phyloP scores from a whole-genome alignment of 2,797 vertebrate genomes.

The Eptatretus atami region DNA sequence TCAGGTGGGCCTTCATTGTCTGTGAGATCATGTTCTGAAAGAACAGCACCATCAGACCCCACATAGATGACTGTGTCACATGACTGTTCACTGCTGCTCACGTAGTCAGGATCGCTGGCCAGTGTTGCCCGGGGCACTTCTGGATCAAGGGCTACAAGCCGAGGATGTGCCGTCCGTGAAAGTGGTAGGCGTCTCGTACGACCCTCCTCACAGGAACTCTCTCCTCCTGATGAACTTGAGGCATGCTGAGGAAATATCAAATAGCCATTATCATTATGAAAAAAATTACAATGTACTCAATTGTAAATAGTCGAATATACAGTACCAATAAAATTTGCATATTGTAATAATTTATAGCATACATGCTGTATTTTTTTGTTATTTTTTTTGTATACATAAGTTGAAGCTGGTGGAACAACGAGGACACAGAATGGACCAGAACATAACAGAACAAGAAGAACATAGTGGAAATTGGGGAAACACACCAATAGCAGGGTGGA shows the following conservation, averaged over 20 bases:
- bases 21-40: conserved; percentile 35
- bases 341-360: no score
- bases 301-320: not conserved
- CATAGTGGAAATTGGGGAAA: no score
- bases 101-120: conserved; percentile 46
- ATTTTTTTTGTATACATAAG: no score
- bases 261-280: conserved; percentile 5
- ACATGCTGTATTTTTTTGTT: no score
- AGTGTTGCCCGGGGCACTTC: conserved; percentile 30
- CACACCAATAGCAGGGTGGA: no score
- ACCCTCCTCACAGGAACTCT: conserved; percentile 63
- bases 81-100: conserved; percentile 66
- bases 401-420: no score
- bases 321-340: no score
- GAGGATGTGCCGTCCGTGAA: conserved; percentile 48
- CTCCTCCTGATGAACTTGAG: conserved; percentile 59
- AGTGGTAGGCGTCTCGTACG: conserved; percentile 32
- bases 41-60: conserved; percentile 39
- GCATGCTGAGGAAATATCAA: conserved; percentile 27
- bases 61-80: conserved; percentile 80
- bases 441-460: no score
- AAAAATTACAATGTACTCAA: not conserved
- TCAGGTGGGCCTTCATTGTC: conserved; percentile 46
- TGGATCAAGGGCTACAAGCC: conserved; percentile 25
- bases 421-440: no score